These are phyloP conservation scores for Tipula vernalis DNA, from an alignment of 2,888 invertebrate genomes.

Conservation along the genomic window DNA sequence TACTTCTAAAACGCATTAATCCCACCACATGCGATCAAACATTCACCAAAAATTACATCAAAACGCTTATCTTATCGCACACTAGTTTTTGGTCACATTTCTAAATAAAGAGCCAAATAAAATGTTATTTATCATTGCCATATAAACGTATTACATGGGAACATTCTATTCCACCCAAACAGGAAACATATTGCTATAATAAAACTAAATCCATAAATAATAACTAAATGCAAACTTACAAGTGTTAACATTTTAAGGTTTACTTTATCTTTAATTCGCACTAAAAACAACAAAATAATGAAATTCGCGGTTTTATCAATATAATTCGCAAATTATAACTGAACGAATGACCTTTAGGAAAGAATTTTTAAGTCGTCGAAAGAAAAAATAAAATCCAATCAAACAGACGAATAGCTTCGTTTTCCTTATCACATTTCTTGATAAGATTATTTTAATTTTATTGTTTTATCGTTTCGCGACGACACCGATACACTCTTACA, in stretches of 20 bases:
- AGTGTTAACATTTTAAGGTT: background rate
- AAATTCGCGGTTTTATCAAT: background rate
- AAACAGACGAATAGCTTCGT: background rate
- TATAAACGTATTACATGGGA: background rate
- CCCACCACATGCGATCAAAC: background rate
- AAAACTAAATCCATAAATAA: background rate
- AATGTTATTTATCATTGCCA: background rate
- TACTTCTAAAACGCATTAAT: background rate
- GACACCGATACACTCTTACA: background rate
- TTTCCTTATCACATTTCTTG: background rate
- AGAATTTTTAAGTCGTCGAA: background rate
- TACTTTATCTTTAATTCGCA: background rate
- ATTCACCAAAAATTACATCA: background rate
- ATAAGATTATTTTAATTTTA: background rate
- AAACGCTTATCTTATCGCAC: background rate
- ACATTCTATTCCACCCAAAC: background rate
- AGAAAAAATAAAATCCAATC: background rate
- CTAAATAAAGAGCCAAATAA: background rate
- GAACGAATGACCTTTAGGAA: background rate
- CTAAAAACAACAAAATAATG: background rate
- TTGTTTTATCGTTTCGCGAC: background rate
- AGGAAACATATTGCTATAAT: background rate
- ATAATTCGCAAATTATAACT: background rate
- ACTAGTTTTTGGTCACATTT: background rate
- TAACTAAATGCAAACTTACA: background rate